Evolutionary conservation across 2,888 invertebrate species (phyloP).

Genomic region (Agrochola lychnidis): DNA sequence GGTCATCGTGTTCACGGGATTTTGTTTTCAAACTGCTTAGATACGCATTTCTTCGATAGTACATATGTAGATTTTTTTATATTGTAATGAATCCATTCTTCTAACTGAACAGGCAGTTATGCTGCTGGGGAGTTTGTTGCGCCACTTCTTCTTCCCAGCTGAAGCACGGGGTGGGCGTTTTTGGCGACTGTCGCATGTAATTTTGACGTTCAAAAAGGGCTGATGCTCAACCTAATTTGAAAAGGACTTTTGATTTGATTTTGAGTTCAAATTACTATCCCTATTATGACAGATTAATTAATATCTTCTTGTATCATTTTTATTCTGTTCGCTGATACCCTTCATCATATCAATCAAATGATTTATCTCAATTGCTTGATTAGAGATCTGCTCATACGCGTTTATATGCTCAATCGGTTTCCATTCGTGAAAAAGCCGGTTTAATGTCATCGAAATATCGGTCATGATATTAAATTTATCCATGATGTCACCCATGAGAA

Average conservation of each 20-base stretch:
- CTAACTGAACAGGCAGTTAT: no score
- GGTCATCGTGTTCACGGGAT: no score
- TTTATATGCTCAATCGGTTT: slow-evolving; percentile 85
- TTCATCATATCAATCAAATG: slow-evolving; percentile 77
- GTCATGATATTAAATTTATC: slow-evolving; percentile 78
- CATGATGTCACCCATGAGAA: slow-evolving; percentile 78
- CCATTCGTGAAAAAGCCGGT: slow-evolving; percentile 75
- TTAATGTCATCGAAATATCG: slow-evolving; percentile 76
- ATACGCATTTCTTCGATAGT: no score
- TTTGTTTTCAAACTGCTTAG: no score
- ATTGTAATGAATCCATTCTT: neutral
- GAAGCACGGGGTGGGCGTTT: no score
- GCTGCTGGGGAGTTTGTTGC: neutral
- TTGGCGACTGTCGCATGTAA: neutral
- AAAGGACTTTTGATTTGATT: neutral
- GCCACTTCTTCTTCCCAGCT: neutral
- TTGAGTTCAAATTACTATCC: neutral
- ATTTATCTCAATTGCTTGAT: slow-evolving; percentile 79
- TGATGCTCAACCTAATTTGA: no score
- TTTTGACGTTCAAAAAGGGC: neutral
- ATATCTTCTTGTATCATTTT: no score
- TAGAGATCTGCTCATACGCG: slow-evolving; percentile 83
- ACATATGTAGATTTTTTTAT: no score
- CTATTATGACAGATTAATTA: neutral
- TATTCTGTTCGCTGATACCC: slow-evolving; percentile 57